Base-by-base conservation (phyloP, 2,113 vertebrate genomes). In the Hemichromis elongatus region DNA sequence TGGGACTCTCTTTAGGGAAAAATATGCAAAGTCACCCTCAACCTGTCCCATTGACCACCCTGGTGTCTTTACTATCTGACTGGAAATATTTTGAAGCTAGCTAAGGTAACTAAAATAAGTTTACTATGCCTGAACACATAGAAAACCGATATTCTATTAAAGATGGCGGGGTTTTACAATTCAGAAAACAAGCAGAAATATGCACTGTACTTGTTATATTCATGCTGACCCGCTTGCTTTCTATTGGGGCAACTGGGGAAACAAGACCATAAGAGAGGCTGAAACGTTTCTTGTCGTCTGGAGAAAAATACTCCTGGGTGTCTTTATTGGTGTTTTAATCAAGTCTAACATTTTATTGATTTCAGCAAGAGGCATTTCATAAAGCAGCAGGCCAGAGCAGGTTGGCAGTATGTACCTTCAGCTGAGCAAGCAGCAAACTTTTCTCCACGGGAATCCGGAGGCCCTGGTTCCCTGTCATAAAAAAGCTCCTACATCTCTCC, bases 241-340 rank as follows among this genome's bases (percentile, higher is more conserved):
- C 70, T 81, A 26, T n/a, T 63, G 61, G 82, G 57, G 45, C 77
- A 73, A 30, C 54, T 10, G 2, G 28, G 79, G 45, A 80, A 86
- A 86, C 54, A 19, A 81, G 54, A 82, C 77, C n/a, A 9, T 83
- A 66, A 80, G 63, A 83, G 40, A 75, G 26, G 59, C 75, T 90
- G 80, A 82, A 85, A 82, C 78, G 79, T 84, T 84, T 83, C 80
- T 75, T n/a, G 83, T 85, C 19, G 12, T 91, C 84, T 86, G 68
- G 79, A 59, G 88, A 89, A 75, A 90, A 86, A 89, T 63, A 79
- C 92, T 89, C 91, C 45, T 3, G 59, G 84, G 93, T 86, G 92
- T 90, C 91, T 90, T 94, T 91, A 94, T 92, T 90, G 90, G 88
- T 93, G 92, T 94, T 94, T 94, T 94, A 95, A 95, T 95, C 92